Percentiles rank a stretch among this genome's conserved stretches.
Conservation (phyloP, 2,113 vertebrate species). For the Tyto alba region DNA sequence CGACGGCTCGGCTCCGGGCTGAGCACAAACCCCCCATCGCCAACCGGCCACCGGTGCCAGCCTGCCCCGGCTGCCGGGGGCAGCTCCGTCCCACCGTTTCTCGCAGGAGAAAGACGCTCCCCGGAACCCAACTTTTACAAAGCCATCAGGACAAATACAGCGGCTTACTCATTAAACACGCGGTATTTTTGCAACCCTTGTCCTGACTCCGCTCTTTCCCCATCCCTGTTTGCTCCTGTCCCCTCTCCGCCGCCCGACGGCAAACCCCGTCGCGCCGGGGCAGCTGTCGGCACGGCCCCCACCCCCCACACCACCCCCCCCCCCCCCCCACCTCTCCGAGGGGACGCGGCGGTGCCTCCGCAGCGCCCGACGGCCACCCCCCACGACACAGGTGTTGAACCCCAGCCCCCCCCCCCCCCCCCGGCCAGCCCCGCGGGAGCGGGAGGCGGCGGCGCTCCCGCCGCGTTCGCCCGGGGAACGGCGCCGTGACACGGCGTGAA, state of each 20-base stretch:
- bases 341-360: background rate
- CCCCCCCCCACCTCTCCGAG: background rate
- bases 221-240: background rate
- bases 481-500: slow-evolving; percentile 31
- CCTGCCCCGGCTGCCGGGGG: background rate
- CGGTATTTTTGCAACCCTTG: slow-evolving; percentile 12
- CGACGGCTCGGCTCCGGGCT: background rate
- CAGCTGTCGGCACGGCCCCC: background rate
- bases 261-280: background rate
- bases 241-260: background rate
- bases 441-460: background rate
- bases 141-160: background rate
- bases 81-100: background rate
- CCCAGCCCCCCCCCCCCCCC: background rate
- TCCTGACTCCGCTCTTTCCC: slow-evolving; percentile 12
- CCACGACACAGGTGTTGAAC: no score
- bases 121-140: background rate
- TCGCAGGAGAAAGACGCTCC: background rate
- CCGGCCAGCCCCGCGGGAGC: background rate
- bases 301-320: no score
- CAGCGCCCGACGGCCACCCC: background rate
- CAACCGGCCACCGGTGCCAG: background rate
- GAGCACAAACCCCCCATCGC: background rate
- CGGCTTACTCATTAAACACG: slow-evolving; percentile 44
- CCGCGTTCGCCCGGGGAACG: background rate